Conservation (phyloP, 2,797 vertebrate genomes). For the Valencia hispanica region DNA sequence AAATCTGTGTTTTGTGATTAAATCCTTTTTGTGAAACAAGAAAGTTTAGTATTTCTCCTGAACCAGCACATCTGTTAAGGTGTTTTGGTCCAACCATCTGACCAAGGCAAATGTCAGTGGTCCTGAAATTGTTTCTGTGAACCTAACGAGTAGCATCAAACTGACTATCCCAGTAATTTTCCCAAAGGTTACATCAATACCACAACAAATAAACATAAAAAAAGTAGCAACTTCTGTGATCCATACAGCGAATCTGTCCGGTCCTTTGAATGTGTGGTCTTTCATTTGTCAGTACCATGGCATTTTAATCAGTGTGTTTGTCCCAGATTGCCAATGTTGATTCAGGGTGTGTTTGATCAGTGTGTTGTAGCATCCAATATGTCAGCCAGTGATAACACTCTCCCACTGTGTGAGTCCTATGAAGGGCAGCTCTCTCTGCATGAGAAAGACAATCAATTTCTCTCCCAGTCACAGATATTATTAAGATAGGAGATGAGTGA, state of each 20-base stretch:
- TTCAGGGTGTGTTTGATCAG: conserved; percentile 55
- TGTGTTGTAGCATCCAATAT: conserved; percentile 51
- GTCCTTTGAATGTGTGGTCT: neutral
- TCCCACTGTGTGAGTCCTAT: conserved; percentile 55
- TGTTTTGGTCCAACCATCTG: neutral
- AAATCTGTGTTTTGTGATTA: too few relatives aligned
- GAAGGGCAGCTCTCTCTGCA: conserved; percentile 64
- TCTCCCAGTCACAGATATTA: conserved; percentile 57
- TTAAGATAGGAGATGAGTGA: conserved; percentile 51
- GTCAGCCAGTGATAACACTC: conserved; percentile 68
- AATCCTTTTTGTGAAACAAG: neutral
- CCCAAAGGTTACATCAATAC: conserved; percentile 11
- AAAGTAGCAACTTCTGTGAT: neutral
- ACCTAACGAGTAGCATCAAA: conserved; percentile 4
- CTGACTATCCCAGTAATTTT: neutral
- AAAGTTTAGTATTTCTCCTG: neutral
- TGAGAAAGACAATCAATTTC: conserved; percentile 64
- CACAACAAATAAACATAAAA: conserved; percentile 5
- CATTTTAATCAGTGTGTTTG: conserved; percentile 41
- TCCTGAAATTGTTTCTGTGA: neutral
- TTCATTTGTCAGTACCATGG: conserved; percentile 12
- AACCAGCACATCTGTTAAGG: neutral
- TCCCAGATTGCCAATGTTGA: conserved; percentile 34
- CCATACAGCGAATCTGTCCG: neutral
- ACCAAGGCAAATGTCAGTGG: neutral